Evolutionary conservation across 2,888 invertebrate genomes (phyloP).

Genomic region (Stenolophus ochropezus): DNA sequence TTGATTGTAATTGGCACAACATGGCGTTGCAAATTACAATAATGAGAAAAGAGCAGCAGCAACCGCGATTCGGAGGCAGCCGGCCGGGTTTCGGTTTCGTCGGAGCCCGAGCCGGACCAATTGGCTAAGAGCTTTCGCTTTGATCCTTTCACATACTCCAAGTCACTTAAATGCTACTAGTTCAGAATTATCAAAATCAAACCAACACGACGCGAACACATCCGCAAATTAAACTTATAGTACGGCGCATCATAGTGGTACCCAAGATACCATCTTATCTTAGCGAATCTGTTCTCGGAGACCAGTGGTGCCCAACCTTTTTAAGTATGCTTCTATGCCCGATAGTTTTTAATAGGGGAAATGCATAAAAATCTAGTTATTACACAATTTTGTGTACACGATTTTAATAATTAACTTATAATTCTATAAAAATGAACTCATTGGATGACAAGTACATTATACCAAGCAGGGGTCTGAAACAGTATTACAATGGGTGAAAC

Average conservation of each 20-base stretch:
- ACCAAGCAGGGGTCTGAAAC: too few relatives aligned
- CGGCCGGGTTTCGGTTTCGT: slow-evolving; percentile 36
- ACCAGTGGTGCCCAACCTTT: too few relatives aligned
- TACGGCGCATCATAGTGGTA: neutral
- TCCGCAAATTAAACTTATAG: neutral
- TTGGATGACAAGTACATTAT: too few relatives aligned
- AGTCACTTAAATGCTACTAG: slow-evolving; percentile 53
- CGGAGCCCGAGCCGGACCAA: slow-evolving; percentile 36
- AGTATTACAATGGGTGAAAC: too few relatives aligned
- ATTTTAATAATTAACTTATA: too few relatives aligned
- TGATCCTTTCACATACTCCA: slow-evolving; percentile 50
- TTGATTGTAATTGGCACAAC: neutral
- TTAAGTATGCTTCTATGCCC: too few relatives aligned
- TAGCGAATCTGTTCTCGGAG: too few relatives aligned
- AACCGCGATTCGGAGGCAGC: slow-evolving; percentile 33
- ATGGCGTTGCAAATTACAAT: slow-evolving; percentile 50
- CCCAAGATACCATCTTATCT: too few relatives aligned
- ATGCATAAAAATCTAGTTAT: too few relatives aligned
- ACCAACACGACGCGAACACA: neutral
- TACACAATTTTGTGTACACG: too few relatives aligned
- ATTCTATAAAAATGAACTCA: too few relatives aligned
- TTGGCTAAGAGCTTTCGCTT: slow-evolving; percentile 55
- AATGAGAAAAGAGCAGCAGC: slow-evolving; percentile 36
- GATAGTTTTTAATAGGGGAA: too few relatives aligned
- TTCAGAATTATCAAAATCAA: slow-evolving; percentile 55